phyloP scores from a whole-genome alignment of 1,140 invertebrate species.

The Aphelinus atriplicis region DNA sequence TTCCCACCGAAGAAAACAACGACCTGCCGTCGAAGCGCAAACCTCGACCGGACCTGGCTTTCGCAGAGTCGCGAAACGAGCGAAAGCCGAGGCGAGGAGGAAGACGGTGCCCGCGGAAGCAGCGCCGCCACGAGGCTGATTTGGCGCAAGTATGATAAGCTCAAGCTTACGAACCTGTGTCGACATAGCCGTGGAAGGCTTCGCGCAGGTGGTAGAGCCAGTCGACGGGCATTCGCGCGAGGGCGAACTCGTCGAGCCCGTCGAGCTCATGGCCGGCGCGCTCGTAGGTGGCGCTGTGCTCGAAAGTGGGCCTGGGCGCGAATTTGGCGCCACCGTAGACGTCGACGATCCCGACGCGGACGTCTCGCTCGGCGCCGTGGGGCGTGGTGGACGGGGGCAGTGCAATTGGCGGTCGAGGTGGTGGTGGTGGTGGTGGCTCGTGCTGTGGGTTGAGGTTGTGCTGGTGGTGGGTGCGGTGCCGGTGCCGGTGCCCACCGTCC shows the following conservation, averaged over 20 bases:
- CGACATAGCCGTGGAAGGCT: slow-evolving; percentile 63
- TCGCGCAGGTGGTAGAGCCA: slow-evolving; percentile 61
- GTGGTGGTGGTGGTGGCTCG: slow-evolving; percentile 47
- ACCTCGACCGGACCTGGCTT: too few species aligned
- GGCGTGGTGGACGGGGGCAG: slow-evolving; percentile 48
- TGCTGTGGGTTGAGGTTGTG: slow-evolving; percentile 13
- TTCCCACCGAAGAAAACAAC: too few species aligned
- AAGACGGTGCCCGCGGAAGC: not conserved
- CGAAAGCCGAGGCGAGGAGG: not conserved
- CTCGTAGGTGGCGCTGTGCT: slow-evolving; percentile 62
- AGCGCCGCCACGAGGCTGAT: not conserved
- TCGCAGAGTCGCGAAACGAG: too few species aligned
- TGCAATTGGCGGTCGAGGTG: slow-evolving; percentile 49
- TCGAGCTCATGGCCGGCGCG: slow-evolving; percentile 61
- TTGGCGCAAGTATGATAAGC: too few species aligned
- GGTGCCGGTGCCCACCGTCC: slow-evolving; percentile 52
- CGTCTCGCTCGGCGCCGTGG: slow-evolving; percentile 53
- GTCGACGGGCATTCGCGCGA: slow-evolving; percentile 59
- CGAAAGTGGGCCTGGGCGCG: slow-evolving; percentile 60
- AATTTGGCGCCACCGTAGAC: slow-evolving; percentile 37
- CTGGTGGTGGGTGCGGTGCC: slow-evolving; percentile 49
- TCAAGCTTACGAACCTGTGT: slow-evolving; percentile 62
- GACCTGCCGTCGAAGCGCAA: too few species aligned
- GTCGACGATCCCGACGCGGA: slow-evolving; percentile 38
- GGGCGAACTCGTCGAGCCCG: slow-evolving; percentile 55